These are phyloP conservation scores for Rhopilema esculentum DNA, from an alignment of 30 jellyfish, hydroid and myxozoan species.

Conservation along the genomic window DNA sequence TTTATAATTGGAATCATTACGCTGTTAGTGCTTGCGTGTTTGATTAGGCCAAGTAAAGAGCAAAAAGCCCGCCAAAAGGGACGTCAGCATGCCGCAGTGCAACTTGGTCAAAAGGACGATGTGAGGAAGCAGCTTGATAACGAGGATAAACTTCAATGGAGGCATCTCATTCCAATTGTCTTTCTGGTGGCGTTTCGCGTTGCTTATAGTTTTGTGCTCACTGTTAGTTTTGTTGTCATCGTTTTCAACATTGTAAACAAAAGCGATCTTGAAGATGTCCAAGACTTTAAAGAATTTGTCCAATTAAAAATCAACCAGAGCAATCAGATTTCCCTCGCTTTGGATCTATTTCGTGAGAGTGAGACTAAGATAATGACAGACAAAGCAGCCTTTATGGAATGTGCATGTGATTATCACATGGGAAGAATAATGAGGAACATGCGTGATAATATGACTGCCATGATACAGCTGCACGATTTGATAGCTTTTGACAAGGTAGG, in stretches of 20 bases:
- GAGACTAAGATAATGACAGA: constrained; percentile 65
- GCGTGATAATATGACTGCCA: constrained; percentile 62
- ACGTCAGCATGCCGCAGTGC: constrained; percentile 24
- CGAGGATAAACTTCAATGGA: constrained; percentile 33
- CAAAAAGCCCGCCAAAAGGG: constrained; percentile 7
- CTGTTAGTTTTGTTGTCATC: constrained; percentile 30
- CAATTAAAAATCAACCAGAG: constrained; percentile 42
- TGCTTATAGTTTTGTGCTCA: constrained; percentile 58
- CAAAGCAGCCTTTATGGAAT: constrained; percentile 58
- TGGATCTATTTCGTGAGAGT: constrained; percentile 62
- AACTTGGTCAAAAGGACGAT: constrained; percentile 18
- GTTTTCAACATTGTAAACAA: constrained; percentile 24
- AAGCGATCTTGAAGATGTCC: constrained; percentile 16
- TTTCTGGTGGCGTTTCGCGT: constrained; percentile 53
- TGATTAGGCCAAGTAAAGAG: constrained; percentile 25
- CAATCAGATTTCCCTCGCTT: constrained; percentile 62
- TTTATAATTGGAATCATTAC: constrained; percentile 36
- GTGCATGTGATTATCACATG: constrained; percentile 68
- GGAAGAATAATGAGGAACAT: constrained; percentile 54
- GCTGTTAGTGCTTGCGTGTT: constrained; percentile 26
- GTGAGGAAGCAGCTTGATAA: constrained; percentile 18
- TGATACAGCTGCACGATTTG: constrained; percentile 45
- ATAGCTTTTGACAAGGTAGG: constrained; percentile 45
- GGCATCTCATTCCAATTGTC: constrained; percentile 40
- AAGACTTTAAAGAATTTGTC: constrained; percentile 29